Evolutionary conservation across 1,140 invertebrate species (phyloP).

Genomic region (Tetramorium alpestre): DNA sequence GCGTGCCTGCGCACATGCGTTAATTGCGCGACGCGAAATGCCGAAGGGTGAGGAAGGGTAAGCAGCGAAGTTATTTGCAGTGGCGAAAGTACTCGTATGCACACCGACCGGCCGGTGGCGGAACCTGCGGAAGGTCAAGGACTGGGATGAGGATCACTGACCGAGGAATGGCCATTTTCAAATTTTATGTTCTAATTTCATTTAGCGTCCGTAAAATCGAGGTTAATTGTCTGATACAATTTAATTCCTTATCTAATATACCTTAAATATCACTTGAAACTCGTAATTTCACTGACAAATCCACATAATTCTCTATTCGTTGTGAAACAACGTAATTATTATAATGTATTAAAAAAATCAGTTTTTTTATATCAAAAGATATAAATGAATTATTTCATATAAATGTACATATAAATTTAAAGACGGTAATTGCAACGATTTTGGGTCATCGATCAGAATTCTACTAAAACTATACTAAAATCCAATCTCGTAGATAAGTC

Average conservation of each 20-base stretch:
- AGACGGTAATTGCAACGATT: conserved; percentile 22
- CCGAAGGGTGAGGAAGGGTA: conserved; percentile 60
- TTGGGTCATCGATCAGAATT: conserved; percentile 55
- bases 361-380: neutral
- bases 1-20: conserved; percentile 65
- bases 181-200: neutral
- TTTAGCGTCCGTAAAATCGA: neutral
- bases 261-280: neutral
- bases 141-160: conserved; percentile 58
- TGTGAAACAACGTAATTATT: neutral
- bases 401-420: neutral
- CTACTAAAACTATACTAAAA: conserved; percentile 55
- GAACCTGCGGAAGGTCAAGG: conserved; percentile 71
- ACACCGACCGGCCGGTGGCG: conserved; percentile 13
- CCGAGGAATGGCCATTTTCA: conserved; percentile 20
- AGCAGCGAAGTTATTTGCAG: conserved; percentile 63
- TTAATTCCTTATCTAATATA: neutral
- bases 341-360: neutral
- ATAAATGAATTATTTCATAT: neutral
- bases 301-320: neutral
- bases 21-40: conserved; percentile 73
- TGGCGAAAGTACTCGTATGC: conserved; percentile 52
- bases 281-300: neutral
- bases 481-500: conserved; percentile 50
- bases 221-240: neutral